Conservation (phyloP, 2,797 vertebrate species). For the Coendou prehensilis region DNA sequence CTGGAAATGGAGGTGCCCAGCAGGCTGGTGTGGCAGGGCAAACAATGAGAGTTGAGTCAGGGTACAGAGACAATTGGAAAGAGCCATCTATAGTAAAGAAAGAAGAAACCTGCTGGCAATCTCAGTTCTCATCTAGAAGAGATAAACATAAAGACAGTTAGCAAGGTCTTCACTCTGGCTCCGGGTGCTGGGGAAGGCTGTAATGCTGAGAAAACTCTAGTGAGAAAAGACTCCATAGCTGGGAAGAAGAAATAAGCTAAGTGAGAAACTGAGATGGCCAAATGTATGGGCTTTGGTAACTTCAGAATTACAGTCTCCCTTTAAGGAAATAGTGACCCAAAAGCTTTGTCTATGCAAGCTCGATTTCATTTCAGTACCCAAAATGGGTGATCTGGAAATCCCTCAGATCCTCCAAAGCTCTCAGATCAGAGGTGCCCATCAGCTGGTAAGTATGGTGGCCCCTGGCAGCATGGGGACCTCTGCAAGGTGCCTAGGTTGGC, state of each 20-base stretch:
- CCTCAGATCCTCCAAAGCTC: neutral
- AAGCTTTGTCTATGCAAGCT: neutral
- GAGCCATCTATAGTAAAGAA: neutral
- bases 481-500: neutral
- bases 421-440: neutral
- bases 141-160: neutral
- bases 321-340: neutral
- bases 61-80: rapidly evolving
- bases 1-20: neutral
- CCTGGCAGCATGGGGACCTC: neutral
- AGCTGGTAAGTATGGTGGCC: too few species aligned
- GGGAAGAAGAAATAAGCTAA: neutral
- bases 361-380: neutral
- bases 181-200: too few species aligned
- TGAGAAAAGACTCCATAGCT: neutral
- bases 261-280: neutral
- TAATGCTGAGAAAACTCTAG: neutral
- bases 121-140: rapidly evolving
- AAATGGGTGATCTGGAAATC: neutral
- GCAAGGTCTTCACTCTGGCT: rapidly evolving
- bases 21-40: too few species aligned
- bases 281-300: too few species aligned
- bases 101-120: neutral
- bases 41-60: neutral
- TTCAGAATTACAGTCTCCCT: neutral